Evolutionary conservation across 2,888 invertebrate genomes (phyloP).

Genomic region (Zygothrica quintamaculata): DNA sequence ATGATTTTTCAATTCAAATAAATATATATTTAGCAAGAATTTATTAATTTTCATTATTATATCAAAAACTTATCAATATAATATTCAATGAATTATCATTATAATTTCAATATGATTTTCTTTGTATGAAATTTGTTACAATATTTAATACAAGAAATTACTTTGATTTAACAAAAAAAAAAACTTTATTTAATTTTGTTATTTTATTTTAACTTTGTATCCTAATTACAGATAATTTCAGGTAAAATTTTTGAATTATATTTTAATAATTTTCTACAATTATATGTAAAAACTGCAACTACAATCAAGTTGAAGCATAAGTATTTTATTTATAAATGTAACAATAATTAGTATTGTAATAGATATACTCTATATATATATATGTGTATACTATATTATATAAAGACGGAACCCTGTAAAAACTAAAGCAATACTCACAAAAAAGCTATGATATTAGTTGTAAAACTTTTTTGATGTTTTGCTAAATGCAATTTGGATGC

Average conservation of each 20-base stretch:
- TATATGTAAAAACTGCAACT: constrained; percentile 30
- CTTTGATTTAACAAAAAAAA: constrained; percentile 34
- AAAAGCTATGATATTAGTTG: constrained; percentile 83
- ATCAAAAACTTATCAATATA: constrained; percentile 16
- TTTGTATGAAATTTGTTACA: constrained; percentile 53
- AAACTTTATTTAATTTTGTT: constrained; percentile 22
- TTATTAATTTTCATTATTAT: constrained; percentile 50
- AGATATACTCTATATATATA: constrained; percentile 15
- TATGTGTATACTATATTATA: too few relatives aligned
- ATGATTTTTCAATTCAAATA: constrained; percentile 45
- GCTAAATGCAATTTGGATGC: constrained; percentile 46
- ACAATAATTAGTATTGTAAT: constrained; percentile 12
- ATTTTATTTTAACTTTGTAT: constrained; percentile 5
- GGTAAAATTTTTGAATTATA: neutral
- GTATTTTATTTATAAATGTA: constrained; percentile 19
- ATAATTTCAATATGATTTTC: constrained; percentile 24
- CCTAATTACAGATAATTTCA: constrained; percentile 14
- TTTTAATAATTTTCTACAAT: neutral
- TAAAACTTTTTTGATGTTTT: constrained; percentile 52
- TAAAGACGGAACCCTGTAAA: constrained; percentile 74
- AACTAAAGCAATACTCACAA: constrained; percentile 83
- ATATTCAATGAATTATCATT: constrained; percentile 8
- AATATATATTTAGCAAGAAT: constrained; percentile 61
- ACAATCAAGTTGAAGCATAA: constrained; percentile 59
- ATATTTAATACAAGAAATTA: constrained; percentile 50